These are phyloP conservation scores for Drosophila subobscura DNA, from an alignment of 1,140 invertebrate genomes.

Conservation along the genomic window DNA sequence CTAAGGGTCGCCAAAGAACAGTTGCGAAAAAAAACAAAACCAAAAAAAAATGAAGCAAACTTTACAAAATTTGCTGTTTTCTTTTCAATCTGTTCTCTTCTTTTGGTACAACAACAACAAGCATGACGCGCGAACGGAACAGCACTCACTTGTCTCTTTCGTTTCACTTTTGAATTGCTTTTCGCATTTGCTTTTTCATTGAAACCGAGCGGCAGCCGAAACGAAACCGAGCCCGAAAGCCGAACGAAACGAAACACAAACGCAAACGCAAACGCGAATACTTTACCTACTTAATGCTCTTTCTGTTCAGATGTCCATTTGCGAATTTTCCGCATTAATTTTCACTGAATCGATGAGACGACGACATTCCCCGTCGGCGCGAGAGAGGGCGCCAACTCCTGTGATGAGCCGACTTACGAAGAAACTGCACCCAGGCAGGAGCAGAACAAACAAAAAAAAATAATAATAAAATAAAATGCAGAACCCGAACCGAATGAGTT, in stretches of 20 bases:
- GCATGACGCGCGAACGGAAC: slow-evolving; percentile 43
- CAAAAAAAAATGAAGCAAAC: slow-evolving; percentile 25
- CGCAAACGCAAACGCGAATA: slow-evolving; percentile 53
- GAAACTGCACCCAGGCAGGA: slow-evolving; percentile 60
- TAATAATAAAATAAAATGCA: slow-evolving; percentile 82
- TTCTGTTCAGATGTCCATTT: slow-evolving; percentile 68
- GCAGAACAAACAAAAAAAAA: slow-evolving; percentile 78
- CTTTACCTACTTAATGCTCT: slow-evolving; percentile 75
- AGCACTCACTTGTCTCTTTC: slow-evolving; percentile 54
- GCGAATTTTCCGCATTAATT: slow-evolving; percentile 77
- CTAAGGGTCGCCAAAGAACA: slow-evolving; percentile 7
- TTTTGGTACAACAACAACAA: slow-evolving; percentile 31
- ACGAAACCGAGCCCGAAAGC: slow-evolving; percentile 21
- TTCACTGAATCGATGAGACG: slow-evolving; percentile 11
- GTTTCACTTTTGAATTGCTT: slow-evolving; percentile 47
- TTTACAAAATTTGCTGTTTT: slow-evolving; percentile 19
- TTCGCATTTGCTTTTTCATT: slow-evolving; percentile 45
- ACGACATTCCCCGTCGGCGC: not conserved
- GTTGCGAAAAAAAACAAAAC: slow-evolving; percentile 27
- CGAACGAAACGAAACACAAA: slow-evolving; percentile 23
- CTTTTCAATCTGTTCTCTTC: slow-evolving; percentile 26
- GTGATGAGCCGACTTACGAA: slow-evolving; percentile 33
- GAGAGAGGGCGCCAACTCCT: slow-evolving; percentile 12
- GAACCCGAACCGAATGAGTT: slow-evolving; percentile 78
- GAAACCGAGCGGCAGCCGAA: slow-evolving; percentile 11